These are phyloP conservation scores for Perognathus longimembris DNA, from an alignment of 2,113 vertebrate species.

Conservation along the genomic window DNA sequence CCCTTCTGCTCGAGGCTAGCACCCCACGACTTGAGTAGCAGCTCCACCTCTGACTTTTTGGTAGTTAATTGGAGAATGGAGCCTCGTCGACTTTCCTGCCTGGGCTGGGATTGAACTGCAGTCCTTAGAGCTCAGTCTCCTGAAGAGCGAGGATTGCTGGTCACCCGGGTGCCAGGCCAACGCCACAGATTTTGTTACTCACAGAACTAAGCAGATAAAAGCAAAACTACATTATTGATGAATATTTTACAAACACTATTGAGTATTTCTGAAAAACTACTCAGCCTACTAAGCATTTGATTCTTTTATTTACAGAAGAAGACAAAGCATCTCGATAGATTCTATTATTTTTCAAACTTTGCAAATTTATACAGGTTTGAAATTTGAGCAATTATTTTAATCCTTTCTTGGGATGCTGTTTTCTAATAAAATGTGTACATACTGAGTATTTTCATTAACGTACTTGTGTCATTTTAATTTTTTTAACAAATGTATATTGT, in stretches of 20 bases:
- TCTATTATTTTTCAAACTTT: neutral
- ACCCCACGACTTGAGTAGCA: too few relatives aligned
- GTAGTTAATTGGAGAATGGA: too few relatives aligned
- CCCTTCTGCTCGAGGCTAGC: too few relatives aligned
- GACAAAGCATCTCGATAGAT: neutral
- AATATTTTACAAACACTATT: neutral
- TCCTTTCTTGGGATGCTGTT: neutral
- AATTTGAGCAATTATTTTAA: neutral
- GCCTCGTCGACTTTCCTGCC: too few relatives aligned
- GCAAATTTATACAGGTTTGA: neutral
- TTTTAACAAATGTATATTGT: neutral
- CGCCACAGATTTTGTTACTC: neutral
- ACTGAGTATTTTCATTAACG: neutral
- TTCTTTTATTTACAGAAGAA: neutral
- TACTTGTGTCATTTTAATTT: neutral
- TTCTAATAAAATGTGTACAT: neutral
- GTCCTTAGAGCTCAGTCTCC: too few relatives aligned
- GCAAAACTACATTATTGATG: neutral
- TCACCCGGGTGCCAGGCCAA: too few relatives aligned
- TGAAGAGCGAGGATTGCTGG: too few relatives aligned
- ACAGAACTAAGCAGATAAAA: neutral
- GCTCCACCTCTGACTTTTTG: too few relatives aligned
- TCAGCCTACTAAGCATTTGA: neutral
- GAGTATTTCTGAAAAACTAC: neutral
- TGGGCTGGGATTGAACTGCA: too few relatives aligned